Evolutionary conservation across 2,888 invertebrate species (phyloP), one percentile per base, ranked within the genome.

Genomic region (Melipona beecheii): DNA sequence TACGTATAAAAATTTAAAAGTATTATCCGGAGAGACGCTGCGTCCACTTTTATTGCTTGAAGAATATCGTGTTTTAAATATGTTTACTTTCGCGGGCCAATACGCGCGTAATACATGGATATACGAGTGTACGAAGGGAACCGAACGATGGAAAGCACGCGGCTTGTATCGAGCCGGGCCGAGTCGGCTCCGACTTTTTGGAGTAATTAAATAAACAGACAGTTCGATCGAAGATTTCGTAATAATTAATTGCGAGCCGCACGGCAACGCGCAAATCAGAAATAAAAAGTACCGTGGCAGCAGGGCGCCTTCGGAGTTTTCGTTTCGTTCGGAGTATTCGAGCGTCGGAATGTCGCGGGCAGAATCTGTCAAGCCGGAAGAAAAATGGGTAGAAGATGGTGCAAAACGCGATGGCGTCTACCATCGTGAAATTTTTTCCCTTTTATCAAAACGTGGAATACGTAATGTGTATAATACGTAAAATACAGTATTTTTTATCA

Each of bases 371-470:
- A 60, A 27, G 17, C 49, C 21, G 75, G 5, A 76, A 86, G 84
- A 86, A 81, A 86, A 84, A 86, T 86, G 82, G 81, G 62, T 66
- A 24, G 72, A 83, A 77, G 84, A 73, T 71, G 86, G 66, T 65
- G 77, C 72, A 52, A 31, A 68, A 75, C 58, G 58, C 58, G 68
- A 79, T 72, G 81, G 73, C 72, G 79, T 49, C 69, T 36, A 58
- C 60, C 75, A 52, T 21, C 49, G 6, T 54, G 50, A 43, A 69
- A 27, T 27, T 31, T 31, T 31, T 31, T 31, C 31, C 4, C 3
- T 4, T 2, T 31, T 31, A 27, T 27, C 27, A 27, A 27, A 27
- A 27, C 4, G 4, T 31, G 31, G 31, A 31, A 31, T 4, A 31
- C 31, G 31, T 4, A 31, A 31, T 4, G 31, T 4, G 31, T n/a